These are phyloP conservation scores for Sylvia borin DNA, from an alignment of 2,797 vertebrate genomes.

Conservation along the genomic window DNA sequence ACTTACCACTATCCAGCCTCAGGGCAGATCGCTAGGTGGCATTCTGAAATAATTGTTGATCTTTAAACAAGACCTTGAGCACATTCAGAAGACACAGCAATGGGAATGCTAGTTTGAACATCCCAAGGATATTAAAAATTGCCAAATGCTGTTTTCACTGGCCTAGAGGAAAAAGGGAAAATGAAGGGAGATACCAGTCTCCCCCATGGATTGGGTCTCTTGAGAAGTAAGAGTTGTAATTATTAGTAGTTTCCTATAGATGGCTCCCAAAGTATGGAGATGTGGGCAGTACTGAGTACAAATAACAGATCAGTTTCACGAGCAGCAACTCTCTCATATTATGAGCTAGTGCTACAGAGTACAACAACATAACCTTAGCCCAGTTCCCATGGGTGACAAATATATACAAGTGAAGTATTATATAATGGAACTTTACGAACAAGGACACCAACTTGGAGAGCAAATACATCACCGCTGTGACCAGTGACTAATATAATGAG, in stretches of 20 bases:
- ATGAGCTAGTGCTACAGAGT: neutral
- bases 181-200: neutral
- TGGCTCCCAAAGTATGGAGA: neutral
- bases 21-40: neutral
- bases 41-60: neutral
- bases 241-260: neutral
- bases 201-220: neutral
- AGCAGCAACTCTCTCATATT: neutral
- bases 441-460: neutral
- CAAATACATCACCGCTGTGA: neutral
- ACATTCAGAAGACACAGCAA: neutral
- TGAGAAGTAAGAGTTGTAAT: neutral
- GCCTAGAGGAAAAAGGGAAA: neutral
- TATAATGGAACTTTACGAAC: fast-evolving
- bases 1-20: neutral
- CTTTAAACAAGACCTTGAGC: neutral
- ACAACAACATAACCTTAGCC: neutral
- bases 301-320: neutral
- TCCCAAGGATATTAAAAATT: neutral
- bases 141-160: neutral
- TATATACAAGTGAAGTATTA: neutral
- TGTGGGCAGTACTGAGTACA: neutral
- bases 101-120: neutral
- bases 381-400: neutral
- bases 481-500: neutral